Conservation (phyloP, 2,797 vertebrate genomes). For the Bovichtus diacanthus region DNA sequence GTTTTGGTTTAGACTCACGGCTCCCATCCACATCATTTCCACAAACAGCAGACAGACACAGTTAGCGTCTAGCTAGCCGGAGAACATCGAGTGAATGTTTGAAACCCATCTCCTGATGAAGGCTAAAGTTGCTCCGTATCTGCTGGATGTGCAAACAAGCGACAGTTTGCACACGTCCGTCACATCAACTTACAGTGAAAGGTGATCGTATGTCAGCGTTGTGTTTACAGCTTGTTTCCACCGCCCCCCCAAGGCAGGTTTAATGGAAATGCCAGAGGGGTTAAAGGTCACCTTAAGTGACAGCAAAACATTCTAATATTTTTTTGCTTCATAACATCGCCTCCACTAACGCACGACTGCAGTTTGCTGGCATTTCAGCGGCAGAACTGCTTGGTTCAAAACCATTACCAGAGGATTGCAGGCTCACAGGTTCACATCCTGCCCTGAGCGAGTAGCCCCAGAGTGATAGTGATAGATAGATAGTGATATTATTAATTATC, state of each 20-base stretch:
- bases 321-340: not conserved
- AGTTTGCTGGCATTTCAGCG: slow-evolving; percentile 5
- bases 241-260: not conserved
- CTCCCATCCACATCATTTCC: not conserved
- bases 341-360: not conserved
- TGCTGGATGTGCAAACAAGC: not conserved
- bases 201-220: not conserved
- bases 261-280: not conserved
- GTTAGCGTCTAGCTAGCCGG: not conserved
- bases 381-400: slow-evolving; percentile 11
- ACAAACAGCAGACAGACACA: not conserved
- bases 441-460: slow-evolving; percentile 29
- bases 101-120: not conserved
- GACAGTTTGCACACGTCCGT: not conserved
- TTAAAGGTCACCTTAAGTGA: slow-evolving; percentile 8
- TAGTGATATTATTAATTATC: slow-evolving; percentile 57
- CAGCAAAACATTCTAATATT: not conserved
- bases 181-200: not conserved
- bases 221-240: not conserved
- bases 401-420: slow-evolving; percentile 21
- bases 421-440: slow-evolving; percentile 43
- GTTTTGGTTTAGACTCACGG: not conserved
- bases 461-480: no score
- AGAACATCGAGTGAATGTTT: not conserved
- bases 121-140: not conserved